Conservation (phyloP, 2,797 vertebrate genomes). For the Siniperca undulata region DNA sequence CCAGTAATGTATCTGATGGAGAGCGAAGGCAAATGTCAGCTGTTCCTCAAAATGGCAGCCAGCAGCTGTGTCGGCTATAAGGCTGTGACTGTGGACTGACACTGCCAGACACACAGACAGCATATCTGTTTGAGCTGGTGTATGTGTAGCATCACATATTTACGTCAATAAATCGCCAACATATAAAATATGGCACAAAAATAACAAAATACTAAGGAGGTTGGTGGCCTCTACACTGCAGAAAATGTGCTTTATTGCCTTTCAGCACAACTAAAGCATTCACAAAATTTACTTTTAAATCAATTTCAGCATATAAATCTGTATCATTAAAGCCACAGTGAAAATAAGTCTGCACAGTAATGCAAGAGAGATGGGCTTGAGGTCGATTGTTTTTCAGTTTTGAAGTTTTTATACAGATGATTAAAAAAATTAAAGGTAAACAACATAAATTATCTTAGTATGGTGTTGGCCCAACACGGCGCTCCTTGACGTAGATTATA, state of each 20-base stretch:
- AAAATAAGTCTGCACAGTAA: background rate
- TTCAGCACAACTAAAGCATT: conserved; percentile 3
- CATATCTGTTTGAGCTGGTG: conserved; percentile 24
- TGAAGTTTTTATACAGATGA: background rate
- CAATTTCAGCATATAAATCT: background rate
- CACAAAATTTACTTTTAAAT: background rate
- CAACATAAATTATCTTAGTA: background rate
- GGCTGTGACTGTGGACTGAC: conserved; percentile 52
- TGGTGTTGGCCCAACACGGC: too few relatives aligned
- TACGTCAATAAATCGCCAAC: conserved; percentile 13
- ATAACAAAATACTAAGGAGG: conserved; percentile 3
- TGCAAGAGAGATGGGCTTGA: background rate
- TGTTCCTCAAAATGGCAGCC: conserved; percentile 83
- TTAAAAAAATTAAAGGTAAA: background rate
- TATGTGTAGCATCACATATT: conserved; percentile 7
- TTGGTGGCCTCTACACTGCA: background rate
- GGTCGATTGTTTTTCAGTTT: background rate
- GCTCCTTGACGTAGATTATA: conserved; percentile 1
- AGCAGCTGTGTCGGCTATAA: conserved; percentile 65
- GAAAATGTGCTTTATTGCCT: background rate
- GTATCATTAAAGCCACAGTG: background rate
- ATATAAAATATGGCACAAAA: background rate
- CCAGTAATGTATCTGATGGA: conserved; percentile 82
- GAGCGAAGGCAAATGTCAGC: conserved; percentile 84
- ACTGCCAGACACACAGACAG: conserved; percentile 50